Conservation (phyloP, 64 coral and sea anemone species). For the Montipora cactus region DNA sequence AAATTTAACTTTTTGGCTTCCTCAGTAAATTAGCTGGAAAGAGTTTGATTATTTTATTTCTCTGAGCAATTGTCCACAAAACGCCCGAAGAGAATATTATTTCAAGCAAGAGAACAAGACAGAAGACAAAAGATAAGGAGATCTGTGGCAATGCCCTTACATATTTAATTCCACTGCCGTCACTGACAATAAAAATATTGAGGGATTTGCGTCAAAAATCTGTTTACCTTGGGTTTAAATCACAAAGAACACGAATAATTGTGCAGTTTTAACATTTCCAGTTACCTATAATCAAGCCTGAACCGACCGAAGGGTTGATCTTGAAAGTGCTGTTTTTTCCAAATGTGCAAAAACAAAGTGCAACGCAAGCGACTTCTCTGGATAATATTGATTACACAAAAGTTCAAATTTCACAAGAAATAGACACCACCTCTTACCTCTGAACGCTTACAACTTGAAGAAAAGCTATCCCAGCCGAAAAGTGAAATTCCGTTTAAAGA, state of each 20-base stretch:
- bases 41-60: not conserved
- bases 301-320: too few relatives aligned
- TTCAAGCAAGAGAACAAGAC: not conserved
- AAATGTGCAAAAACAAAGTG: not conserved
- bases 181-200: constrained; percentile 16
- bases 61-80: not conserved
- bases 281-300: too few relatives aligned
- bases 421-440: constrained; percentile 7
- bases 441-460: not conserved
- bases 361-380: not conserved
- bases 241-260: not conserved
- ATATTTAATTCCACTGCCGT: not conserved
- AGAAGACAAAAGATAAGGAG: not conserved
- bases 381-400: constrained; percentile 18
- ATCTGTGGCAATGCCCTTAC: not conserved
- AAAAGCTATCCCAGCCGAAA: too few relatives aligned
- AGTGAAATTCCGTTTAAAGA: not conserved
- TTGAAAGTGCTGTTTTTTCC: not conserved
- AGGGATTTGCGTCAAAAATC: constrained; percentile 1
- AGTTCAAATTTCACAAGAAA: constrained; percentile 56
- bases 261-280: not conserved
- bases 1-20: not conserved
- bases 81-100: not conserved
- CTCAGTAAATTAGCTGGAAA: not conserved
- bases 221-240: not conserved